phyloP scores from a whole-genome alignment of 2,113 vertebrate species.

The Thryonomys swinderianus region DNA sequence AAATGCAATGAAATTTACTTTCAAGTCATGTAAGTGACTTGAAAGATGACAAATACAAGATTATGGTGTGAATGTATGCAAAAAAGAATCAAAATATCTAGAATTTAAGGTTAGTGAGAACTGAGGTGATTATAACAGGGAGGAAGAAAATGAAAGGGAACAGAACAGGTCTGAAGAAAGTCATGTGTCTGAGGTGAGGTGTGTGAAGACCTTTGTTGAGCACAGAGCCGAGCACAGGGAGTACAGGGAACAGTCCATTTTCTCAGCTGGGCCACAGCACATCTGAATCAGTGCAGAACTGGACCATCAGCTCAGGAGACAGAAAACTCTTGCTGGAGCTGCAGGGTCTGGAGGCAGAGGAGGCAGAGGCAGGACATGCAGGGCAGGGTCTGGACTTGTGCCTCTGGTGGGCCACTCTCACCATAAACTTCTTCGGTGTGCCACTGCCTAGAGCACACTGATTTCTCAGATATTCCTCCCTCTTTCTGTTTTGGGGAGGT shows the following conservation, averaged over 20 bases:
- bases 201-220: background rate
- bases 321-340: slow-evolving; percentile 48
- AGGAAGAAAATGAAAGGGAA: background rate
- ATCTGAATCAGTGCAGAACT: background rate
- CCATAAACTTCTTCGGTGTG: background rate
- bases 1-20: background rate
- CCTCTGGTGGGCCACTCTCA: background rate
- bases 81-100: background rate
- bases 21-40: background rate
- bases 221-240: background rate
- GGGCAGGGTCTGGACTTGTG: background rate
- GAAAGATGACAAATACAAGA: slow-evolving; percentile 59
- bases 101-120: too few species aligned
- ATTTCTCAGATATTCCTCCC: slow-evolving; percentile 72
- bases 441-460: slow-evolving; percentile 3
- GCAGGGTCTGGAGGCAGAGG: background rate
- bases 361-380: too few species aligned
- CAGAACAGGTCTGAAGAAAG: background rate
- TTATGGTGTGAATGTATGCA: slow-evolving; percentile 26
- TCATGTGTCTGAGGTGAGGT: background rate
- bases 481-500: background rate
- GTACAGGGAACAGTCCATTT: background rate
- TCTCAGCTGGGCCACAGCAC: background rate
- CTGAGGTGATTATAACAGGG: background rate
- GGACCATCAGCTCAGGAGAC: background rate